Base-by-base conservation (phyloP, 2,797 vertebrate species). In the Carapus acus region DNA sequence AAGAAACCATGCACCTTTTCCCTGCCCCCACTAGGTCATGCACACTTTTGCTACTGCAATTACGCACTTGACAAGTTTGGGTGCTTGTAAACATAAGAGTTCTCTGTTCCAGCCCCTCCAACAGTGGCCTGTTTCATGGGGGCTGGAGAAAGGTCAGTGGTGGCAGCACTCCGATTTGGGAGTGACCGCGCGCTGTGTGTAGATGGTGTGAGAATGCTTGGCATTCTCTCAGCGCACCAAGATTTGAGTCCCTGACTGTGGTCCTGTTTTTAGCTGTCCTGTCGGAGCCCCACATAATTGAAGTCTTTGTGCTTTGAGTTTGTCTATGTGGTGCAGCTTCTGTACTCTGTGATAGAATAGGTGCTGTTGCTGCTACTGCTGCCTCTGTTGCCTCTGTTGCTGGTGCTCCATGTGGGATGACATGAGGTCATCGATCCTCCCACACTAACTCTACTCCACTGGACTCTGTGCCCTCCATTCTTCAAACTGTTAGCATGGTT, bases 231-330 rank as follows among this genome's bases (percentile, higher is more conserved):
- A 68, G 65, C 19, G 57, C 73, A 71, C 68, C 82, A 63, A 73
- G 65, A 72, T 80, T 83, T 81, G 75, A 77, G 74, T 82, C 81
- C 66, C 69, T 63, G 61, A 71, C 72, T 67, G 38, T 66, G 65
- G 58, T 75, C 74, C 78, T 40, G 66, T 84, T 86, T 86, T 85
- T 85, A 82, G 82, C 77, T 74, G 76, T 78, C 69, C 73, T 77
- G 79, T 80, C 76, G 31, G 79, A 67, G 69, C 44, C 24, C 52
- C 58, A 62, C 75, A 86, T 88, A 84, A 86, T 81, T 83, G 77
- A 81, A 71, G 79, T 76, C 83, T 84, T 87, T 86, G 84, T 86
- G 83, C 63, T 58, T 62, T 71, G 73, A 57, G 76, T 73, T 68
- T 38, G 45, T 62, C 68, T 68, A 55, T 43, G 71, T 55, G 5